phyloP scores from a whole-genome alignment of 2,888 invertebrate species.

The Xestia sexstrigata region DNA sequence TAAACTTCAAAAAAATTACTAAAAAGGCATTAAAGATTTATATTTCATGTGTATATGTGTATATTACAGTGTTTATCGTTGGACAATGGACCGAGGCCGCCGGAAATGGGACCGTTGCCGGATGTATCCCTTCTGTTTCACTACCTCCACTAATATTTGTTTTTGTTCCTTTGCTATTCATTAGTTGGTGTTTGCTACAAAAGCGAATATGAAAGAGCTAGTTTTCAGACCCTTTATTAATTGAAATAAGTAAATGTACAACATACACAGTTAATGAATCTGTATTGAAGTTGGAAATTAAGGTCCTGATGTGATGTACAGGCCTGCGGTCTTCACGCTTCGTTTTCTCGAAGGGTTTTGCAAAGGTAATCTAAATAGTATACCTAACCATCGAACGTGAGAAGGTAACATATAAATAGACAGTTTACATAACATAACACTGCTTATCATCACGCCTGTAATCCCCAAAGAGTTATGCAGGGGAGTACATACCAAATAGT shows the following conservation, averaged over 20 bases:
- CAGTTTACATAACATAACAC: too few species aligned
- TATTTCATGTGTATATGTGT: not conserved
- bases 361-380: not conserved
- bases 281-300: not conserved
- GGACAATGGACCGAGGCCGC: not conserved
- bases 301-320: not conserved
- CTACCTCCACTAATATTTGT: not conserved
- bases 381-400: not conserved
- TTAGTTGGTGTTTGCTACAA: not conserved
- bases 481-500: too few species aligned
- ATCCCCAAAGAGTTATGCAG: too few species aligned
- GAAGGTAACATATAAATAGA: not conserved
- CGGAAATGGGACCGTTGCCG: conserved; percentile 1
- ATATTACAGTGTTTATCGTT: conserved; percentile 6
- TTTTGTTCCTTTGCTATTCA: conserved; percentile 10
- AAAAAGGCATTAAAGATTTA: not conserved
- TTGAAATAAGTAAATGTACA: not conserved
- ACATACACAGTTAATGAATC: not conserved
- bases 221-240: not conserved
- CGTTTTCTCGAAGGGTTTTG: not conserved
- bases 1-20: not conserved
- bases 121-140: not conserved
- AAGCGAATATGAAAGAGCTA: not conserved
- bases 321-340: not conserved
- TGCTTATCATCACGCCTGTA: too few species aligned